Conservation (phyloP, 2,888 invertebrate species). For the Oscheius sp. region DNA sequence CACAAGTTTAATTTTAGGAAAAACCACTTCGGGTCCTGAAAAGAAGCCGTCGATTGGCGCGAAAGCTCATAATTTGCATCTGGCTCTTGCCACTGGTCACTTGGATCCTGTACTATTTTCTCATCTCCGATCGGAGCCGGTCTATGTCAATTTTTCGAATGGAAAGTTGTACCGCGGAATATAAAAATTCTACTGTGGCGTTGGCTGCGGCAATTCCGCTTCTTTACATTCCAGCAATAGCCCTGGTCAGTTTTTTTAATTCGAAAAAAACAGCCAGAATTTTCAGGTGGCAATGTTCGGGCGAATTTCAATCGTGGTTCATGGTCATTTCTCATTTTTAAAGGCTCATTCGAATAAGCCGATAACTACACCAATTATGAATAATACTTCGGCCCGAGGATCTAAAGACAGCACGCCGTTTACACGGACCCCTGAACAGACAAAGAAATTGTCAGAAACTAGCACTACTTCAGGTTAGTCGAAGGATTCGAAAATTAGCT, state of each 20-base stretch:
- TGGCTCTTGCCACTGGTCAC: slow-evolving; percentile 65
- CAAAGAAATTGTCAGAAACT: slow-evolving; percentile 35
- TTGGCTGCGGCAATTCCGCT: slow-evolving; percentile 21
- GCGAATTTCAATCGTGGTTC: slow-evolving; percentile 65
- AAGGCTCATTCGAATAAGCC: slow-evolving; percentile 45
- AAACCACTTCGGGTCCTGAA: slow-evolving; percentile 66
- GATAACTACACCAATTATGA: background rate
- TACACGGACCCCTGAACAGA: slow-evolving; percentile 38
- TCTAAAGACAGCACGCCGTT: slow-evolving; percentile 33
- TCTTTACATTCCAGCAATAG: slow-evolving; percentile 64
- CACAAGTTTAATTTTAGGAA: slow-evolving; percentile 47
- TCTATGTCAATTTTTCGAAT: slow-evolving; percentile 13
- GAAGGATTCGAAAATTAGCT: no score
- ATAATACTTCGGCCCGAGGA: slow-evolving; percentile 9
- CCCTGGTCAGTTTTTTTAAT: slow-evolving; percentile 39
- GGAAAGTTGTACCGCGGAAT: slow-evolving; percentile 26
- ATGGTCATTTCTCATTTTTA: slow-evolving; percentile 53
- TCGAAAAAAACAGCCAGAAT: no score
- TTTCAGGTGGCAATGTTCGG: slow-evolving; percentile 56
- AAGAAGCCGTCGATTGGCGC: slow-evolving; percentile 59
- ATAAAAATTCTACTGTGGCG: background rate
- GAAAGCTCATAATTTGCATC: slow-evolving; percentile 54
- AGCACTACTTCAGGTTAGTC: slow-evolving; percentile 27
- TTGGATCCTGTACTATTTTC: slow-evolving; percentile 58
- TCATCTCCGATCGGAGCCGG: slow-evolving; percentile 7